Base-by-base conservation (phyloP, 1,140 invertebrate genomes). In the Zaprionus camerounensis region DNA sequence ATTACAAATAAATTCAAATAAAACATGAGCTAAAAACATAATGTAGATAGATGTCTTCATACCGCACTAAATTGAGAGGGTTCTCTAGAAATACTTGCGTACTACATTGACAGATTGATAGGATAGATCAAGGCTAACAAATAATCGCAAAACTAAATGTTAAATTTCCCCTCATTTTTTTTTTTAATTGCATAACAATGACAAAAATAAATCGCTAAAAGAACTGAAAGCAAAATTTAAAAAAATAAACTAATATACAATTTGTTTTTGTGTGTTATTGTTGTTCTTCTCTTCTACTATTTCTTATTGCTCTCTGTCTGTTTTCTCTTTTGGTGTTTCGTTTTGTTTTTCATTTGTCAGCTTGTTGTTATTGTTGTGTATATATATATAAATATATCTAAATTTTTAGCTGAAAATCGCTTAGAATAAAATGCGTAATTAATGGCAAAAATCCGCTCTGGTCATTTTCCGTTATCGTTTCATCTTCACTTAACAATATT, bases 1-100 rank as follows among this genome's bases (percentile, higher is more conserved):
- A 80, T 68, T 80, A 80, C 78, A 80, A 88, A 88, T 87, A 87
- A 88, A 87, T 87, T 87, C 81, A 87, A 87, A 87, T 87, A 88
- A 87, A 87, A 88, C 83, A 84, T 83, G 84, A 87, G 83, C 73
- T 88, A 87, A 82, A 80, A 78, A 77, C 71, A 79, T 51, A 51
- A 22, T 51, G 46, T 76, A 71, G 58, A 71, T 76, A 71, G 62
- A 71, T 88, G 85, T 84, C 78, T 87, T 87, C 76, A 74, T 80
- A 70, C 64, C 80, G 80, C 82, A 77, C 69, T 71, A 34, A 72
- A 76, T 69, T 56, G 71, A 68, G 44, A 76, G 38, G 28, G 53
- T 24, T 36, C 62, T 66, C 15, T 63, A 67, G 46, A 65, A 65
- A 65, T 46, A 59, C 63, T 56, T 55, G 44, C 28, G 49, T 34